Percentiles rank a stretch among this genome's conserved stretches.
Evolutionary conservation across 2,888 invertebrate species (phyloP).

Genomic region (Ichneumon xanthorius): DNA sequence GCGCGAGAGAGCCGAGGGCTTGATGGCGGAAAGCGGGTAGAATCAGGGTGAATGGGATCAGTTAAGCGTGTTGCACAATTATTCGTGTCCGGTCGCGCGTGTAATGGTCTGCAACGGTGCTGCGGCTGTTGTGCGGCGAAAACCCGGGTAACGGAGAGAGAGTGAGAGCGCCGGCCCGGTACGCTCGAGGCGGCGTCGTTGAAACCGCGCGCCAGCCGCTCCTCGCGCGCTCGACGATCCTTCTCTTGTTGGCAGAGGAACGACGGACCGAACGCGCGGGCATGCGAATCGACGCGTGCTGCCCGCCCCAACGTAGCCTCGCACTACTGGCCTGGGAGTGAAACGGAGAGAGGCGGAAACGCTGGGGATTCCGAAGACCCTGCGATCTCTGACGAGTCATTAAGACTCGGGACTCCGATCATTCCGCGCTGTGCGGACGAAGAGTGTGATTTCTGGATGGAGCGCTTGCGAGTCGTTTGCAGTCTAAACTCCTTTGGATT

Average conservation of each 20-base stretch:
- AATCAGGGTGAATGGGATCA: slow-evolving; percentile 87
- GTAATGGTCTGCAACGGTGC: slow-evolving; percentile 87
- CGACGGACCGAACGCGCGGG: not conserved
- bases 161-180: not conserved
- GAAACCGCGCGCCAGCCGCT: slow-evolving; percentile 41
- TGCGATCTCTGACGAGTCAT: slow-evolving; percentile 12
- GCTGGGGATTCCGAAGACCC: not conserved
- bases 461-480: not conserved
- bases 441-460: not conserved
- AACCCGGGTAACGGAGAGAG: slow-evolving; percentile 70
- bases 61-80: slow-evolving; percentile 88
- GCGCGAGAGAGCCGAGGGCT: slow-evolving; percentile 59
- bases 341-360: not conserved
- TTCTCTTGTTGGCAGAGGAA: slow-evolving; percentile 14
- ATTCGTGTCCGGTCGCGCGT: slow-evolving; percentile 89
- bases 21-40: slow-evolving; percentile 80
- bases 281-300: slow-evolving; percentile 23
- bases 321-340: slow-evolving; percentile 47
- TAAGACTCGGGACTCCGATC: slow-evolving; percentile 6
- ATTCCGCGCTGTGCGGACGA: not conserved
- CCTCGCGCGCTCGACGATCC: slow-evolving; percentile 10
- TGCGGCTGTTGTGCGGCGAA: slow-evolving; percentile 84
- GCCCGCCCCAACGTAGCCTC: slow-evolving; percentile 24
- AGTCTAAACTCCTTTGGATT: not conserved
- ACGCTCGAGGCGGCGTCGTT: slow-evolving; percentile 24